Evolutionary conservation across 2,797 vertebrate species (phyloP), one percentile per base, ranked within the genome.

Genomic region (Sylvia borin): DNA sequence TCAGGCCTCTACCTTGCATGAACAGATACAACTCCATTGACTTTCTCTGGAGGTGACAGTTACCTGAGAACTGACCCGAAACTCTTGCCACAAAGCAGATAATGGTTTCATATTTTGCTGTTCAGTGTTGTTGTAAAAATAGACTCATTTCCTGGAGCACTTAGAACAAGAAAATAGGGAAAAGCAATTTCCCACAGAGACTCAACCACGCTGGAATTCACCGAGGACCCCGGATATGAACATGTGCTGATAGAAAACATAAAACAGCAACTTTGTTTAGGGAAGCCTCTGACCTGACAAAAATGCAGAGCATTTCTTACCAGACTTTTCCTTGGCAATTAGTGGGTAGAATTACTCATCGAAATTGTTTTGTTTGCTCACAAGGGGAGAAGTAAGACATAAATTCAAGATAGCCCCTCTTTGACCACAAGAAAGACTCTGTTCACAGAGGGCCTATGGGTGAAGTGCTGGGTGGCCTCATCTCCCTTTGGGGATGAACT

Each of bases 241-340:
- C 76, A 51, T 95, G 95, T 72, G 82, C 92, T 93, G 92, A 81
- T 93, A 68, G 77, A 92, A 95, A 97, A 95, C 88, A 92, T 62
- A 95, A 95, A 96, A 25, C 93, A 60, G 72, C 53, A 74, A 85
- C 92, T 93, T 95, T 97, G 97, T 96, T 96, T 96, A 96, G 95
- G 88, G 88, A 96, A 92, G 94, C 92, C 91, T 96, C 96, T 87
- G 90, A 96, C 92, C 94, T 78, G 83, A 96, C 95, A 97, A 97
- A 97, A 96, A 97, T 97, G 95, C 93, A 42, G 94, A 94, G 81
- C 83, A 96, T 97, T 97, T 79, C 16, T 97, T 85, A 66, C 90
- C 83, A 93, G 97, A 97, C 81, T 80, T 88, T 55, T 75, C 94
- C 95, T 97, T 93, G 94, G 80, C 53, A 88, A 85, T 96, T 92